Conservation (phyloP, 2,888 invertebrate genomes). For the Kuschelorhynchus macadamiae region DNA sequence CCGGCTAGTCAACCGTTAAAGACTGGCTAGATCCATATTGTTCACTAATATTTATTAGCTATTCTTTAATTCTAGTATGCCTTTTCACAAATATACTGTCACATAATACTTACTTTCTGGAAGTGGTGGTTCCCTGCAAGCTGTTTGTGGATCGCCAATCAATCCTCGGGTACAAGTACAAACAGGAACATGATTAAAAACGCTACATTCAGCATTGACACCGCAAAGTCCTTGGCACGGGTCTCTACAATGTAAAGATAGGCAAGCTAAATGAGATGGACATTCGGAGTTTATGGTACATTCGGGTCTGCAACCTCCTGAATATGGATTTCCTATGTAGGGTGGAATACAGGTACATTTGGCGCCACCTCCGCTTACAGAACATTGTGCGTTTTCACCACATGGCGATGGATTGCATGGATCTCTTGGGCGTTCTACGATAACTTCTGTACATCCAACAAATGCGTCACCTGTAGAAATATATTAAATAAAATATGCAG, state of each 20-base stretch:
- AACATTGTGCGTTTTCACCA: conserved; percentile 87
- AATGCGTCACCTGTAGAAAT: conserved; percentile 78
- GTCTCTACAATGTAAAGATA: conserved; percentile 88
- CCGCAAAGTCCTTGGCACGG: conserved; percentile 90
- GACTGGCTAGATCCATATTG: too few species aligned
- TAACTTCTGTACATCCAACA: conserved; percentile 79
- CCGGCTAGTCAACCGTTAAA: too few species aligned
- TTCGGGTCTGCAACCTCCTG: conserved; percentile 88
- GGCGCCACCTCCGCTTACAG: conserved; percentile 77
- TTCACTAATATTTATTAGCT: too few species aligned
- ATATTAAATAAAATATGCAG: not conserved
- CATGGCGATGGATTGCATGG: conserved; percentile 87
- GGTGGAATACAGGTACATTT: conserved; percentile 90
- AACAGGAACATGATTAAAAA: conserved; percentile 85
- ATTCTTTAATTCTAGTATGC: too few species aligned
- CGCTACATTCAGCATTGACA: conserved; percentile 84
- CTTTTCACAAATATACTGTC: too few species aligned
- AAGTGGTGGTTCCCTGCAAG: conserved; percentile 75
- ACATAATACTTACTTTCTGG: conserved; percentile 71
- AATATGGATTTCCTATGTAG: conserved; percentile 89
- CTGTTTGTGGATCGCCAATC: conserved; percentile 87
- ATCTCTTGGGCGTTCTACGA: conserved; percentile 64
- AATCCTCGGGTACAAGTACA: conserved; percentile 85
- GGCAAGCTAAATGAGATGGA: conserved; percentile 81
- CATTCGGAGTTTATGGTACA: conserved; percentile 88